Conservation (phyloP, 1,140 invertebrate genomes). For the Heliconius hewitsoni region DNA sequence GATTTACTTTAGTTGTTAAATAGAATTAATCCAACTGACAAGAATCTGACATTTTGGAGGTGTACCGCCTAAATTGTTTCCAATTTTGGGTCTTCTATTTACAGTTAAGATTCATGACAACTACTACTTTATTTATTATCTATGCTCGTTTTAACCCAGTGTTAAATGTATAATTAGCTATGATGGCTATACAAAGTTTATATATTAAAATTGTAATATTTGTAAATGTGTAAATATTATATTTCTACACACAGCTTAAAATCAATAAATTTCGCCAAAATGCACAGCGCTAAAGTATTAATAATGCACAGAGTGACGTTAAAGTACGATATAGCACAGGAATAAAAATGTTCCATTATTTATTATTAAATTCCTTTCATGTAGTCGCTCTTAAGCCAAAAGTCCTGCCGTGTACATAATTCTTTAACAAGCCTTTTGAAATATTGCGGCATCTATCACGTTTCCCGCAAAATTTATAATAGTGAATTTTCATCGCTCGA, state of each 20-base stretch:
- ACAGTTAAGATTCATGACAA: not conserved
- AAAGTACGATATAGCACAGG: constrained; percentile 37
- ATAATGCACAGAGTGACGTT: constrained; percentile 39
- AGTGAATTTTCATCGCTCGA: constrained; percentile 49
- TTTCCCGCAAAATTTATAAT: constrained; percentile 62
- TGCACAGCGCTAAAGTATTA: constrained; percentile 29
- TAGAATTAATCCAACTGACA: constrained; percentile 73
- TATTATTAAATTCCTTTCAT: constrained; percentile 59
- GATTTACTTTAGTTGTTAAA: constrained; percentile 71
- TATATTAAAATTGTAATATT: too few species aligned
- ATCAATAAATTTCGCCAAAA: not conserved
- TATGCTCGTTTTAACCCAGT: not conserved
- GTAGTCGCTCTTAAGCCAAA: constrained; percentile 49
- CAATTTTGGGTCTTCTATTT: constrained; percentile 31
- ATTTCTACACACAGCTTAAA: not conserved
- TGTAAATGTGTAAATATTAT: too few species aligned
- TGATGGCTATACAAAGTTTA: too few species aligned
- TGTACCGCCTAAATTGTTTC: constrained; percentile 31
- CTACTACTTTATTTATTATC: constrained; percentile 1
- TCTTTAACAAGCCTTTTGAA: constrained; percentile 67
- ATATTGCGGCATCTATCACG: constrained; percentile 58
- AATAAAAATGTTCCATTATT: constrained; percentile 56
- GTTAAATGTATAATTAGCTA: too few species aligned
- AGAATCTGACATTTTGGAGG: constrained; percentile 53
- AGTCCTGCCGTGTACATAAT: constrained; percentile 61